phyloP scores from a whole-genome alignment of 2,888 invertebrate genomes.

The Lymantria dispar region DNA sequence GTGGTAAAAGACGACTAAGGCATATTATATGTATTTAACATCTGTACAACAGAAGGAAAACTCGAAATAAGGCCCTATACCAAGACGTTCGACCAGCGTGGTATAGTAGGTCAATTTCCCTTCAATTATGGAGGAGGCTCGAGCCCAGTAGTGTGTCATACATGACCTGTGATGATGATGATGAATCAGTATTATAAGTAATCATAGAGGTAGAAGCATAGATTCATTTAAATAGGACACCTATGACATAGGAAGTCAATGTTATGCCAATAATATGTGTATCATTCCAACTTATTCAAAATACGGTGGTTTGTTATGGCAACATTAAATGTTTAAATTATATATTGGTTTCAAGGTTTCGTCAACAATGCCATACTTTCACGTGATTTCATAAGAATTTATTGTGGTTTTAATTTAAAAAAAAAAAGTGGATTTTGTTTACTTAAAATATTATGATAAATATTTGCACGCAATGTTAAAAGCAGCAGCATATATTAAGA shows the following conservation, averaged over 20 bases:
- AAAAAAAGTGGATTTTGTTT: neutral
- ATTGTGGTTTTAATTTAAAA: constrained; percentile 11
- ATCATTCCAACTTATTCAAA: constrained; percentile 20
- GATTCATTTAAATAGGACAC: constrained; percentile 1
- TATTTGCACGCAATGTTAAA: constrained; percentile 5
- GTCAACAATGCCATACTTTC: constrained; percentile 24
- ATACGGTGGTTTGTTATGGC: constrained; percentile 26
- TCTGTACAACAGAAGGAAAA: too few relatives aligned
- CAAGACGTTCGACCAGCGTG: too few relatives aligned
- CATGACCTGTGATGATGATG: too few relatives aligned
- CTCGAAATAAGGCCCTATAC: too few relatives aligned
- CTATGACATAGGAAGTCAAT: constrained; percentile 20
- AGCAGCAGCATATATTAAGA: too few relatives aligned
- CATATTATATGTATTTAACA: too few relatives aligned
- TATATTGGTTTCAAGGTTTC: constrained; percentile 30
- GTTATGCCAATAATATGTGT: constrained; percentile 9
- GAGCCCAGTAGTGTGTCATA: too few relatives aligned
- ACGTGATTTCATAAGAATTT: constrained; percentile 20
- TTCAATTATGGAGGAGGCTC: too few relatives aligned
- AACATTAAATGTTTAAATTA: constrained; percentile 25
- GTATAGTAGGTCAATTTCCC: too few relatives aligned
- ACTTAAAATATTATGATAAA: neutral
- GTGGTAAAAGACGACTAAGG: too few relatives aligned
- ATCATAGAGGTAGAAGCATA: too few relatives aligned
- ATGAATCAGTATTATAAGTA: too few relatives aligned